Percentiles rank a stretch among this genome's conserved stretches.
Conservation (phyloP, 1,140 invertebrate species). For the Stegodyphus dumicola region DNA sequence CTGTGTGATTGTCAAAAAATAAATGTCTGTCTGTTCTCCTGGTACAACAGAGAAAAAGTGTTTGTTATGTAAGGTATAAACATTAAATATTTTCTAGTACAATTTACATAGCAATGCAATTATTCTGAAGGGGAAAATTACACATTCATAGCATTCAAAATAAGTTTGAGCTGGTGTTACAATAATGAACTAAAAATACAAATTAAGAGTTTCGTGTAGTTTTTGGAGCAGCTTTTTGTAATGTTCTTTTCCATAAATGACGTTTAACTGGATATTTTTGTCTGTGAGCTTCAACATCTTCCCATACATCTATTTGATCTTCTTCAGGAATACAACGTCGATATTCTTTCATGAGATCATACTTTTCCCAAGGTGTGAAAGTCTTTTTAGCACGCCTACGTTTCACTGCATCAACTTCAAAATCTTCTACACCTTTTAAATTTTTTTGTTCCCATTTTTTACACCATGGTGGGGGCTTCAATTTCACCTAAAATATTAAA, state of each 20-base stretch:
- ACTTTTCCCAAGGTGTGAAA: slow-evolving; percentile 84
- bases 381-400: slow-evolving; percentile 8
- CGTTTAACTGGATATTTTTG: slow-evolving; percentile 1
- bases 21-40: no score
- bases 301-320: slow-evolving; percentile 85
- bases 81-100: no score
- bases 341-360: slow-evolving; percentile 94
- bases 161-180: no score
- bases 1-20: no score
- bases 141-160: no score
- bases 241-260: slow-evolving; percentile 30
- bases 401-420: not conserved
- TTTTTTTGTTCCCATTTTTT: slow-evolving; percentile 85
- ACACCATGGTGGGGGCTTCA: slow-evolving; percentile 89
- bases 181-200: no score
- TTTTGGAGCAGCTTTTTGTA: slow-evolving; percentile 30
- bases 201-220: no score
- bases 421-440: slow-evolving; percentile 73
- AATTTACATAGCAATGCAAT: no score
- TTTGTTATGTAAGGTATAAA: no score
- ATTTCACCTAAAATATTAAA: slow-evolving; percentile 73
- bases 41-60: no score
- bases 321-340: slow-evolving; percentile 86
- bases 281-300: slow-evolving; percentile 80
- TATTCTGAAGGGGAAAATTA: no score